Percentiles rank a stretch among this genome's conserved stretches.
Conservation (phyloP, 2,797 vertebrate genomes). For the Sebastes reedi region DNA sequence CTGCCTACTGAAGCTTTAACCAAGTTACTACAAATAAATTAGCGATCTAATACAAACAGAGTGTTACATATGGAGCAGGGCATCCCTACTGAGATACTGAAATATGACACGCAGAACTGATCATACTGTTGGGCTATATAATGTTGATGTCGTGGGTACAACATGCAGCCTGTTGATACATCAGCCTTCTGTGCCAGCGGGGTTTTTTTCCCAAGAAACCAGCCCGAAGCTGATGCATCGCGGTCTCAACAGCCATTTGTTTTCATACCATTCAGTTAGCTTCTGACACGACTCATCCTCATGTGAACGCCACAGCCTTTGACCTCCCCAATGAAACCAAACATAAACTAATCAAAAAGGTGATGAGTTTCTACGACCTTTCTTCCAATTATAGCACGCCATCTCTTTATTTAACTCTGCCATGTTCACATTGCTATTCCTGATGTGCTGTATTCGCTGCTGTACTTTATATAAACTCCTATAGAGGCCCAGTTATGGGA, state of each 20-base stretch:
- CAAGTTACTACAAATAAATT: neutral
- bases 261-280: neutral
- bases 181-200: neutral
- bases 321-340: slow-evolving; percentile 41
- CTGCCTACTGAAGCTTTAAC: rapidly evolving
- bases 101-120: neutral
- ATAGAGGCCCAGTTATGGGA: slow-evolving; percentile 31
- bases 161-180: neutral
- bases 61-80: too few species aligned
- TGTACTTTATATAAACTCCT: neutral
- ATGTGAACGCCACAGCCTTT: slow-evolving; percentile 59
- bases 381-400: neutral
- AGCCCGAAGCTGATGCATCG: neutral
- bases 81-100: neutral
- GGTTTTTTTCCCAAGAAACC: neutral
- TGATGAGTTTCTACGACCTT: slow-evolving; percentile 19
- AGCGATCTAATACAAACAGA: neutral
- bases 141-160: neutral
- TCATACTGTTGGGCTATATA: neutral
- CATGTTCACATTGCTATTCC: slow-evolving; percentile 38
- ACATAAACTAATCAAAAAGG: slow-evolving; percentile 40
- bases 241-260: neutral
- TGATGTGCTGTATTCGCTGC: slow-evolving; percentile 24
- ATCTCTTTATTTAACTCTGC: slow-evolving; percentile 24
- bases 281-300: neutral